Conservation (phyloP, 2,113 vertebrate genomes). For the Tylochromis polylepis region DNA sequence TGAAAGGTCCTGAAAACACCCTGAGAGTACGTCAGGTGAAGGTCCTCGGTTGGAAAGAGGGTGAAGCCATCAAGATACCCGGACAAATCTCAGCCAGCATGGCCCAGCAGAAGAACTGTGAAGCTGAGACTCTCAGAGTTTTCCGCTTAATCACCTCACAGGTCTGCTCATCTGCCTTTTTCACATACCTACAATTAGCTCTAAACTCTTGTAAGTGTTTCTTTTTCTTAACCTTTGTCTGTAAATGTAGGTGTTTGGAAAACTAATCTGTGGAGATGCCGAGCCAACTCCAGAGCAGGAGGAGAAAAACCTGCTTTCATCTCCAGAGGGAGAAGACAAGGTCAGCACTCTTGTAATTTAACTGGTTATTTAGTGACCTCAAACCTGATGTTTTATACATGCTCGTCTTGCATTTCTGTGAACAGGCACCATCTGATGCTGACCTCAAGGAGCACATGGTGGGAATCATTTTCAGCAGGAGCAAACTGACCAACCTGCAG, state of each 20-base stretch:
- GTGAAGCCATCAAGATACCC: conserved; percentile 92
- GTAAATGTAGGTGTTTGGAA: conserved; percentile 88
- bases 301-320: conserved; percentile 93
- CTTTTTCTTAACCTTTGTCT: neutral
- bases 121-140: conserved; percentile 91
- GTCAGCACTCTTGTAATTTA: conserved; percentile 59
- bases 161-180: conserved; percentile 60
- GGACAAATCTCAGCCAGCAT: conserved; percentile 95
- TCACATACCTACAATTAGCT: too few relatives aligned
- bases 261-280: conserved; percentile 95
- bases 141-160: conserved; percentile 98
- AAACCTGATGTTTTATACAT: neutral
- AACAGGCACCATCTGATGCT: conserved; percentile 91
- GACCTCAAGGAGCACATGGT: conserved; percentile 99
- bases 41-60: conserved; percentile 96
- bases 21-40: conserved; percentile 97
- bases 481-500: conserved; percentile 97
- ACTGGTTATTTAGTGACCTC: neutral
- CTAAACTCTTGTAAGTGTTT: neutral
- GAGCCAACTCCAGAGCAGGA: conserved; percentile 98
- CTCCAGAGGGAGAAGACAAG: conserved; percentile 99
- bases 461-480: conserved; percentile 98
- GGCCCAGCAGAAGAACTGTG: conserved; percentile 96
- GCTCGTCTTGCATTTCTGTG: neutral
- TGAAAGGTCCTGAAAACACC: conserved; percentile 98